These are phyloP conservation scores for Tadarida brasiliensis DNA, from an alignment of 2,797 vertebrate species.

Conservation along the genomic window DNA sequence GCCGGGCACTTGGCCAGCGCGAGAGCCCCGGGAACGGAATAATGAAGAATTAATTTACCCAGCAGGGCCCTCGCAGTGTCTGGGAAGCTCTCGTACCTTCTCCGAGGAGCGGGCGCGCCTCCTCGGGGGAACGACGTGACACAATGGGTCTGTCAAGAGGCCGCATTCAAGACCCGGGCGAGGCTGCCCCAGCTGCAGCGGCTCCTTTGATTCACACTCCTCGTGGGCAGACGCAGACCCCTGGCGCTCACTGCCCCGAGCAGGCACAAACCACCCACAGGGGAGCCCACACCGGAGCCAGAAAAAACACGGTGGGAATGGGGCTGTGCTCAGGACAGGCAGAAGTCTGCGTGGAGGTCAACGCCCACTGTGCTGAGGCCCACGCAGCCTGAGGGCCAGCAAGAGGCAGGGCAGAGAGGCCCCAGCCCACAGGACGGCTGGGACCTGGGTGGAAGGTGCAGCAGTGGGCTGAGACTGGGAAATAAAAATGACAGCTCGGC, in stretches of 20 bases:
- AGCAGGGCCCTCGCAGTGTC: not conserved
- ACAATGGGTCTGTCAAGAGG: not conserved
- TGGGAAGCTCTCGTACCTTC: slow-evolving; percentile 56
- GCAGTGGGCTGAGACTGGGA: not conserved
- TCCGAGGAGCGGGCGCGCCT: not conserved
- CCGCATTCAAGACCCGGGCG: not conserved
- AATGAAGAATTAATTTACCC: slow-evolving; percentile 1
- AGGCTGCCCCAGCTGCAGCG: not conserved
- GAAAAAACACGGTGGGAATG: not conserved
- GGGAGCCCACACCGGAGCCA: not conserved
- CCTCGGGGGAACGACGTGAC: not conserved
- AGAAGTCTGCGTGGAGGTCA: fast-evolving
- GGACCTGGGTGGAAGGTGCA: not conserved
- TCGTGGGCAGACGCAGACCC: not conserved
- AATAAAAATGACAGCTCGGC: not conserved
- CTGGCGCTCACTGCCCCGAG: not conserved
- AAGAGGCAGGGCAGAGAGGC: not conserved
- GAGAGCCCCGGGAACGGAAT: fast-evolving
- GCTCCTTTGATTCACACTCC: not conserved
- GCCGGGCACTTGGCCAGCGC: not conserved
- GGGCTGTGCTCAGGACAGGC: fast-evolving
- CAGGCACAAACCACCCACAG: not conserved
- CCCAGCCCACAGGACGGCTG: fast-evolving
- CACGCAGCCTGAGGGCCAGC: not conserved
- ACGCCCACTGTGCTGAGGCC: fast-evolving